phyloP scores from a whole-genome alignment of 2,888 invertebrate species.

The Drosophila nr. perissopoda region DNA sequence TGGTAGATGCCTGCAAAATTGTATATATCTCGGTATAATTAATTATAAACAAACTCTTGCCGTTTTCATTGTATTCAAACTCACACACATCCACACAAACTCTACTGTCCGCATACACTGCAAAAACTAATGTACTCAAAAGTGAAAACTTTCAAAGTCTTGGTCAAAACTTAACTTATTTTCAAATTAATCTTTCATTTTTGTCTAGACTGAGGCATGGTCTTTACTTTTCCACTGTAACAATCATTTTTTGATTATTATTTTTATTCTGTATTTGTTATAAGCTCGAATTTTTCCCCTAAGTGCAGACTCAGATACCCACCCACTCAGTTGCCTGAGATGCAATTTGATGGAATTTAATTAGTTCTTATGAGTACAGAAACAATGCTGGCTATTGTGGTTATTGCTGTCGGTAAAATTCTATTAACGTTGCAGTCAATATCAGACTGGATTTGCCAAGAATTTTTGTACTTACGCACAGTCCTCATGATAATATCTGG shows the following conservation, averaged over 20 bases:
- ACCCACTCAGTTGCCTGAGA: slow-evolving; percentile 13
- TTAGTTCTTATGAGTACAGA: slow-evolving; percentile 52
- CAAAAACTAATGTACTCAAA: neutral
- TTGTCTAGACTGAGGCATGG: too few relatives aligned
- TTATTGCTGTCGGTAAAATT: slow-evolving; percentile 15
- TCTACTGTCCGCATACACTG: neutral
- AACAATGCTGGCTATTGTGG: slow-evolving; percentile 19
- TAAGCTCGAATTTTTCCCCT: neutral
- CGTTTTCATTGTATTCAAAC: slow-evolving; percentile 5
- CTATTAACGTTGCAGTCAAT: slow-evolving; percentile 13
- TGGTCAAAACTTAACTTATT: neutral
- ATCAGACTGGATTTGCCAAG: neutral
- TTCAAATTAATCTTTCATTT: too few relatives aligned
- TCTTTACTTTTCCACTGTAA: too few relatives aligned
- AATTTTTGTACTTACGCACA: slow-evolving; percentile 92
- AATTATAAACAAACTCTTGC: slow-evolving; percentile 11
- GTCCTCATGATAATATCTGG: slow-evolving; percentile 95
- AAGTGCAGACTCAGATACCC: slow-evolving; percentile 1
- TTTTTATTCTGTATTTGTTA: neutral
- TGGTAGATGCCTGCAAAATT: slow-evolving; percentile 92
- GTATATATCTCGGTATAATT: slow-evolving; percentile 18
- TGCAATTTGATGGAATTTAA: slow-evolving; percentile 48
- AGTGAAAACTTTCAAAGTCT: neutral
- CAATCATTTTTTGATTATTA: neutral
- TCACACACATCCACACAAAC: slow-evolving; percentile 3